Evolutionary conservation across 1,140 invertebrate genomes (phyloP), one percentile per base, ranked within the genome.

Genomic region (Tetragonula clypearis): DNA sequence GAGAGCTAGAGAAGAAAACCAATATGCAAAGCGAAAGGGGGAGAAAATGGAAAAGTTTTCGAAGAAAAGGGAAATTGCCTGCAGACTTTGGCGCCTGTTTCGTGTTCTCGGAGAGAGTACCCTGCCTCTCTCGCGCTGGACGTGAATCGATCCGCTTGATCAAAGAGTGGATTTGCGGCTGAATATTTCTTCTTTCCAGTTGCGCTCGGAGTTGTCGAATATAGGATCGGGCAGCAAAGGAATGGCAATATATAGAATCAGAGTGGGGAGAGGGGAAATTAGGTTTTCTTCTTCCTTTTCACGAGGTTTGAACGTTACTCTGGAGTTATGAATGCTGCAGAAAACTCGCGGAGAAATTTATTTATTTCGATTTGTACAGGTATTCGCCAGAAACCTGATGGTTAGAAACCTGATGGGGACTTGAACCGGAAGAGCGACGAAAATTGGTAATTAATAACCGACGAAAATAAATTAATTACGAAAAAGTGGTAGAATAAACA

Each of bases 1-100:
- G 73, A 60, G 62, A 30, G 55, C 55, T 23, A n/a, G 66, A 26
- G 8, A 21, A 79, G 75, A 71, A 79, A 84, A 84, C 75, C 82
- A 72, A 79, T 84, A 84, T 84, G 66, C 41, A 84, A 72, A 79
- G 75, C 60, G 75, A 69, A 71, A 60, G 66, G 76, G 41, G 41
- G 41, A 84, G 66, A 84, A 71, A 84, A 84, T 84, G 82, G 82
- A 71, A 84, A 84, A 84, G 82, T 84, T 84, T n/a, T 4, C 9
- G 55, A 72, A 79, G 82, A 71, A 84, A 79, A 26, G 56, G 41
- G 26, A 79, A 79, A 71, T 84, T 79, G 66, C 82, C 55, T 69
- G 75, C 53, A 79, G 75, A 60, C 82, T 68, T 19, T 12, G 66
- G 30, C 56, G 55, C 8, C 65, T n/a, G 65, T 78, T 82, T 82